Evolutionary conservation across 2,888 invertebrate genomes (phyloP).

Genomic region (Ormyrus nitidulus): DNA sequence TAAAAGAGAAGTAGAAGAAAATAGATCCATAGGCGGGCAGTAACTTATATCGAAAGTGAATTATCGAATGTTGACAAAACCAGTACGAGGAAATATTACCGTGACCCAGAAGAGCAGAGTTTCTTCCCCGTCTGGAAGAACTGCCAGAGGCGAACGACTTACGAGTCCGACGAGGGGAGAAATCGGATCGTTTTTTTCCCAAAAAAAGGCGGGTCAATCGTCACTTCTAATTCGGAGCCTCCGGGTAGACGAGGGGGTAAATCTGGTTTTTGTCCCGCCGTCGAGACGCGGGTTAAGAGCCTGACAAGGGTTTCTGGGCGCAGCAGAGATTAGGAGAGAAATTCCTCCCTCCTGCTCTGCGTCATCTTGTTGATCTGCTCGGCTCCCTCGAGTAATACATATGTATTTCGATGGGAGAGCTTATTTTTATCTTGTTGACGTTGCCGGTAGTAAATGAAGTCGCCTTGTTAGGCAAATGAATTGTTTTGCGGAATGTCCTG

Average conservation of each 20-base stretch:
- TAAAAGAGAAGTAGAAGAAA: too few relatives aligned
- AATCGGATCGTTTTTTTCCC: neutral
- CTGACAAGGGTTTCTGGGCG: conserved; percentile 10
- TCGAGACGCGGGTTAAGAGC: neutral
- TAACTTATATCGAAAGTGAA: conserved; percentile 39
- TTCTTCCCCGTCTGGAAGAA: neutral
- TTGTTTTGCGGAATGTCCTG: too few relatives aligned
- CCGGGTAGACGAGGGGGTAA: neutral
- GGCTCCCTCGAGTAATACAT: too few relatives aligned
- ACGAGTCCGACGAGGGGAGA: neutral
- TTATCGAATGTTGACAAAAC: conserved; percentile 44
- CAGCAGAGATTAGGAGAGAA: conserved; percentile 19
- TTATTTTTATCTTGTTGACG: neutral
- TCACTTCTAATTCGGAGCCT: conserved; percentile 18
- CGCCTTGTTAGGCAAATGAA: too few relatives aligned
- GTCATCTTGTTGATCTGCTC: neutral
- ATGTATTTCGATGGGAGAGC: too few relatives aligned
- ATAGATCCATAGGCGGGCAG: neutral
- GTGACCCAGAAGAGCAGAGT: neutral
- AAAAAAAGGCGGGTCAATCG: neutral
- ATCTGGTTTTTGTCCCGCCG: conserved; percentile 31
- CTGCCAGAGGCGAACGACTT: neutral
- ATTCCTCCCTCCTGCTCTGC: neutral
- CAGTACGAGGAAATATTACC: conserved; percentile 11
- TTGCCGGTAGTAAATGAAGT: too few relatives aligned